A percentile compares a stretch with the other conserved stretches of the same genome.
Evolutionary conservation across 2,888 invertebrate species (phyloP).

Genomic region (Dryobota labecula): DNA sequence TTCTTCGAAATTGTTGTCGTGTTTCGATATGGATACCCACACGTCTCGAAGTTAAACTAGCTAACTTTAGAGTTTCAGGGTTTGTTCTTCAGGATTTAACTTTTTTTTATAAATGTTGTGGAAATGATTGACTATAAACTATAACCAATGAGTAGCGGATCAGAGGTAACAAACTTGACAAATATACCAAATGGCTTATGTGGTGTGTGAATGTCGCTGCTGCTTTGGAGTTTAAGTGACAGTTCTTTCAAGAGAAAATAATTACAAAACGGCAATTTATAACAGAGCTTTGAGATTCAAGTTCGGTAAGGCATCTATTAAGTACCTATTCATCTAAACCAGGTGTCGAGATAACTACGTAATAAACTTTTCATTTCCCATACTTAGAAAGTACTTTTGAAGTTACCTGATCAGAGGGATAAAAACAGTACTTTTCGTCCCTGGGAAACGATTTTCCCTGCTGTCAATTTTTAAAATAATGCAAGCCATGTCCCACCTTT

Average conservation of each 20-base stretch:
- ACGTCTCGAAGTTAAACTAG: neutral
- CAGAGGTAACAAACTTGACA: neutral
- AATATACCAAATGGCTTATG: neutral
- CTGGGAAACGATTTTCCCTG: too few relatives aligned
- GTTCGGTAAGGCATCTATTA: neutral
- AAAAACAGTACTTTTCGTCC: too few relatives aligned
- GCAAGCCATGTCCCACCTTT: too few relatives aligned
- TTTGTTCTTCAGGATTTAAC: neutral
- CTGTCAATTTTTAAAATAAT: too few relatives aligned
- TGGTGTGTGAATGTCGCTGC: neutral
- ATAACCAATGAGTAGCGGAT: neutral
- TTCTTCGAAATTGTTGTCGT: too few relatives aligned
- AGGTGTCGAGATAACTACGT: neutral
- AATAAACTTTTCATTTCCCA: too few relatives aligned
- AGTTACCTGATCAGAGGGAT: too few relatives aligned
- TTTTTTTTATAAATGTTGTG: neutral
- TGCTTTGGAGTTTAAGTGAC: neutral
- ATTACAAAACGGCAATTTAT: neutral
- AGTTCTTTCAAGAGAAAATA: neutral
- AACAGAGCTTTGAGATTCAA: neutral
- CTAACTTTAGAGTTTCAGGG: neutral
- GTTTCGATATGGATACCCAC: neutral
- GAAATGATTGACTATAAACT: neutral
- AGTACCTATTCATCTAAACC: too few relatives aligned
- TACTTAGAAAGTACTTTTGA: too few relatives aligned